Evolutionary conservation across 2,113 vertebrate genomes (phyloP), one percentile per base, ranked within the genome.

Genomic region (Strix uralensis): DNA sequence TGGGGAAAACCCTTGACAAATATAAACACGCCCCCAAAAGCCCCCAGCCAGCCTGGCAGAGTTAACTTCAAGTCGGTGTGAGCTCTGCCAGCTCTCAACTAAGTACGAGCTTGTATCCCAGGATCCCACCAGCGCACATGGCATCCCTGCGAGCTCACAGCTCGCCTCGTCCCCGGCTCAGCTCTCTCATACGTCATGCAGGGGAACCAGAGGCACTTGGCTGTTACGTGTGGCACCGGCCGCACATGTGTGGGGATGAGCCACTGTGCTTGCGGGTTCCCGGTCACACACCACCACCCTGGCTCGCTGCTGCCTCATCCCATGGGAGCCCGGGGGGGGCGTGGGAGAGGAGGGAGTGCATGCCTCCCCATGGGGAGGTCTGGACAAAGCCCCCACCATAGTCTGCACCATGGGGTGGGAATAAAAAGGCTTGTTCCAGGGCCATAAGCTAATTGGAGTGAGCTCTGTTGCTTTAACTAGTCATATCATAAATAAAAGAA

Each of bases 61-160:
- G 51, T 7, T 3, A 5, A n/a, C 34, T 29, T 70, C 25, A 10
- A 34, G 38, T 7, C 0, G 0, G 2, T 3, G 29, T 7, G 30
- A 57, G 29, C 44, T 86, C 58, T 86, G 38, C 47, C 26, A 25
- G 34, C 42, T 89, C 42, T 42, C 42, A 49, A 36, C 55, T 23
- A 18, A 40, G 71, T 6, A 7, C 1, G 5, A 36, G 27, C 18
- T 11, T 14, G 40, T 20, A 44, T 4, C 38, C 15, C 22, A 20
- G 66, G 27, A 16, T 40, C 38, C 44, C 3, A 0, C 0, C 0
- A 4, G 79, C 3, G 8, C 32, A 27, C 3, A 4, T 20, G 79
- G 27, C 55, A 51, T 51, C 55, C 27, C 70, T 52, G 40, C 4
- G 12, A 36, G 67, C 30, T 57, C 27, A 5, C 1, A 4, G 20